phyloP scores from a whole-genome alignment of 2,797 vertebrate species.

The Scolopax bukidnonensis region DNA sequence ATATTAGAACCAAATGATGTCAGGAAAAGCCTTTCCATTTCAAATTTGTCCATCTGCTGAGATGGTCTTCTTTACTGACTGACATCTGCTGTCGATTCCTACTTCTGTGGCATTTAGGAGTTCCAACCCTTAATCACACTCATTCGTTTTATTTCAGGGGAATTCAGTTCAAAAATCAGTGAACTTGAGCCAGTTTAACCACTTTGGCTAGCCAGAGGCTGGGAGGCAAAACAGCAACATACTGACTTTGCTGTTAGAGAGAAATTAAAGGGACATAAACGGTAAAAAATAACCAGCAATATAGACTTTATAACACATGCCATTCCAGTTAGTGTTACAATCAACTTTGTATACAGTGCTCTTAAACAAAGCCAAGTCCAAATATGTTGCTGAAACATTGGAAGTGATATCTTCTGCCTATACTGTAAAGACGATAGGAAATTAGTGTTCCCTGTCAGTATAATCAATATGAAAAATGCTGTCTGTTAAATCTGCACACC shows the following conservation, averaged over 20 bases:
- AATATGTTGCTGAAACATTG: neutral
- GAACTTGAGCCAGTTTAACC: constrained; percentile 35
- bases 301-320: neutral
- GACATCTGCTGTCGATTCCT: constrained; percentile 70
- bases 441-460: neutral
- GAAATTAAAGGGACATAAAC: constrained; percentile 31
- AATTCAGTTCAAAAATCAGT: constrained; percentile 60
- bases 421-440: neutral
- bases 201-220: constrained; percentile 31
- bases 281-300: neutral
- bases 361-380: constrained; percentile 15
- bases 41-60: constrained; percentile 74
- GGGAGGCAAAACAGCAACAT: constrained; percentile 53
- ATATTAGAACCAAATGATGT: constrained; percentile 74
- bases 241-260: constrained; percentile 52
- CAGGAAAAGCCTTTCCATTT: constrained; percentile 68
- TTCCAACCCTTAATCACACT: constrained; percentile 67
- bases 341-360: neutral
- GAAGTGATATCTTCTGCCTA: neutral
- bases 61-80: constrained; percentile 60
- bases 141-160: constrained; percentile 67
- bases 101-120: constrained; percentile 52
- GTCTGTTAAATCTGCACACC: neutral
- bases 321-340: neutral
- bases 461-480: neutral